Percentiles rank a stretch among this genome's conserved stretches.
Conservation (phyloP, 2,113 vertebrate genomes). For the Nestor notabilis region DNA sequence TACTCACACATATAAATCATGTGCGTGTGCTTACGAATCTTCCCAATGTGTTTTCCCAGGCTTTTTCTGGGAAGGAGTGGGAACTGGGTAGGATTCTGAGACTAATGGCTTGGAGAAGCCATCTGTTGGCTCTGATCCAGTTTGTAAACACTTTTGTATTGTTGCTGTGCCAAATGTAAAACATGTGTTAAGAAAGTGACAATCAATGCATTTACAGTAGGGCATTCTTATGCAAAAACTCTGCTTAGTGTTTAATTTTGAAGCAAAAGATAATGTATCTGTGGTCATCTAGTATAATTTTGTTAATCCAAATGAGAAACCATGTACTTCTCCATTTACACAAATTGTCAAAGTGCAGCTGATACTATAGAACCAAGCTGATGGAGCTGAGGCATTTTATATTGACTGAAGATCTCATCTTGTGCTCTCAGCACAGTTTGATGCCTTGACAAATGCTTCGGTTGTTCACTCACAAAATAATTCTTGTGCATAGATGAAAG, state of each 20-base stretch:
- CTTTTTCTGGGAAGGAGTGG: neutral
- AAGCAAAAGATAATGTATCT: neutral
- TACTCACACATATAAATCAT: neutral
- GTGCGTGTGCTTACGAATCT: neutral
- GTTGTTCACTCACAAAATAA: neutral
- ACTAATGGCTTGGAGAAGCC: slow-evolving; percentile 4
- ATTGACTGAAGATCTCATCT: neutral
- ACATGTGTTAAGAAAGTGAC: slow-evolving; percentile 37
- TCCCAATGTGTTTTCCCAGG: slow-evolving; percentile 36
- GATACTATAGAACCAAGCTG: neutral
- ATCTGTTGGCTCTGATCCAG: slow-evolving; percentile 33
- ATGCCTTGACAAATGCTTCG: neutral
- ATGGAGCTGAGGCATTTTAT: neutral
- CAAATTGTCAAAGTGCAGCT: neutral
- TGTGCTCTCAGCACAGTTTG: neutral
- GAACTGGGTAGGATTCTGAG: neutral
- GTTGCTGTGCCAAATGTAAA: slow-evolving; percentile 43
- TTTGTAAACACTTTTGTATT: slow-evolving; percentile 36
- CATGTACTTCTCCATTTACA: neutral
- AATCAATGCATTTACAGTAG: neutral
- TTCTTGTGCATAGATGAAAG: neutral
- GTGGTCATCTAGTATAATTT: neutral
- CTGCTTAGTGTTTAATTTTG: neutral
- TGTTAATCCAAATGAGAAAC: neutral
- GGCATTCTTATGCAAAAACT: neutral